Conservation (phyloP, 2,113 vertebrate species). For the Indicator indicator region DNA sequence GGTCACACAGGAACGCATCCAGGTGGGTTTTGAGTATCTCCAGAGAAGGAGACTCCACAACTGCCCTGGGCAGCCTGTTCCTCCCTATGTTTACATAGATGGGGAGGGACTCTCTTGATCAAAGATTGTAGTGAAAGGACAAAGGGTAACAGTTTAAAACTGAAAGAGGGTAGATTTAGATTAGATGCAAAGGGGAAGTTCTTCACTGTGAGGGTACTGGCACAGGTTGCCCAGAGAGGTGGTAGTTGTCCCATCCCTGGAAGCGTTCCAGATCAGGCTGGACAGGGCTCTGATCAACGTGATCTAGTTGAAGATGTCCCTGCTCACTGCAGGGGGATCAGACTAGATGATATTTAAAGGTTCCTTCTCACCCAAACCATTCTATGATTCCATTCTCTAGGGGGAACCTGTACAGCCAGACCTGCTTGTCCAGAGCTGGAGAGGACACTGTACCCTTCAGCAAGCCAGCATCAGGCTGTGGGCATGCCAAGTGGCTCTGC, state of each 20-base stretch:
- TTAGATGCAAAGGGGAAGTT: not conserved
- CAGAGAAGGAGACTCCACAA: too few species aligned
- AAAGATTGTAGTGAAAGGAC: too few species aligned
- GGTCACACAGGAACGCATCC: too few species aligned
- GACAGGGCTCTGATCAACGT: not conserved
- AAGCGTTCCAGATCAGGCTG: not conserved
- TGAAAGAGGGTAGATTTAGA: not conserved
- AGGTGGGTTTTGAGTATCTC: too few species aligned
- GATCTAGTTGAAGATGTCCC: not conserved
- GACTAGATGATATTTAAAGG: not conserved
- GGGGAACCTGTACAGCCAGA: not conserved
- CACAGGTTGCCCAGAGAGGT: too few species aligned
- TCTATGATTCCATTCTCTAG: not conserved
- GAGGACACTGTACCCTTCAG: not conserved
- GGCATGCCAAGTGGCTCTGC: rapidly evolving
- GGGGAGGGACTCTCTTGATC: not conserved
- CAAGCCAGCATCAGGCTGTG: rapidly evolving
- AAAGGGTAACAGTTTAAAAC: not conserved
- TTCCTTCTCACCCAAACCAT: not conserved
- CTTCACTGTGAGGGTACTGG: not conserved
- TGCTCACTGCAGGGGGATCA: not conserved
- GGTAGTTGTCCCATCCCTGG: too few species aligned
- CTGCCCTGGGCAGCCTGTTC: too few species aligned
- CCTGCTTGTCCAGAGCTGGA: rapidly evolving
- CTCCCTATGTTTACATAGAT: not conserved